Percentiles rank a stretch among this genome's conserved stretches.
Conservation (phyloP, 1,140 invertebrate species). For the Andrena cerasifolii region DNA sequence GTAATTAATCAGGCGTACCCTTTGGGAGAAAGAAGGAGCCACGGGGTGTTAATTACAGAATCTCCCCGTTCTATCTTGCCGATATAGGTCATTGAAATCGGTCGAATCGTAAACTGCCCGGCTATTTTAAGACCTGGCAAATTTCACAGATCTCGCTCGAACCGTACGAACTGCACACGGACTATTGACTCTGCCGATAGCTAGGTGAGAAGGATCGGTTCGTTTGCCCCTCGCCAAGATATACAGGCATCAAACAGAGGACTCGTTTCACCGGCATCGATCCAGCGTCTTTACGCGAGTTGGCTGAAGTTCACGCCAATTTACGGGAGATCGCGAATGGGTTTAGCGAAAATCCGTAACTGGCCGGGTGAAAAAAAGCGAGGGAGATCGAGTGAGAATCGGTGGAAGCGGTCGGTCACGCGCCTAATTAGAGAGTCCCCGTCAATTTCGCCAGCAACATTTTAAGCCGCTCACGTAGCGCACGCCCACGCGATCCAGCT, state of each 20-base stretch:
- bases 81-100: too few relatives aligned
- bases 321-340: conserved; percentile 45
- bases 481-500: conserved; percentile 72
- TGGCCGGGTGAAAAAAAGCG: neutral
- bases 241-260: neutral
- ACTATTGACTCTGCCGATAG: neutral
- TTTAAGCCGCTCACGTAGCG: conserved; percentile 64
- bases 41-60: too few relatives aligned
- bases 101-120: too few relatives aligned
- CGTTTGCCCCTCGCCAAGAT: neutral
- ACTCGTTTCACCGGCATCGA: neutral
- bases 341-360: conserved; percentile 18
- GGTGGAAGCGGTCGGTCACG: conserved; percentile 63
- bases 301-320: conserved; percentile 20
- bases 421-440: conserved; percentile 75
- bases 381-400: conserved; percentile 50
- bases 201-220: conserved; percentile 5
- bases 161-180: neutral
- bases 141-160: neutral
- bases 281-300: neutral
- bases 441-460: conserved; percentile 73
- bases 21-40: too few relatives aligned
- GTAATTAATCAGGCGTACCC: too few relatives aligned
- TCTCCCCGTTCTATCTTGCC: too few relatives aligned
- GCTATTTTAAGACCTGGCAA: too few relatives aligned